These are phyloP conservation scores for Neogobius melanostomus DNA, from an alignment of 2,113 vertebrate species.

Conservation along the genomic window DNA sequence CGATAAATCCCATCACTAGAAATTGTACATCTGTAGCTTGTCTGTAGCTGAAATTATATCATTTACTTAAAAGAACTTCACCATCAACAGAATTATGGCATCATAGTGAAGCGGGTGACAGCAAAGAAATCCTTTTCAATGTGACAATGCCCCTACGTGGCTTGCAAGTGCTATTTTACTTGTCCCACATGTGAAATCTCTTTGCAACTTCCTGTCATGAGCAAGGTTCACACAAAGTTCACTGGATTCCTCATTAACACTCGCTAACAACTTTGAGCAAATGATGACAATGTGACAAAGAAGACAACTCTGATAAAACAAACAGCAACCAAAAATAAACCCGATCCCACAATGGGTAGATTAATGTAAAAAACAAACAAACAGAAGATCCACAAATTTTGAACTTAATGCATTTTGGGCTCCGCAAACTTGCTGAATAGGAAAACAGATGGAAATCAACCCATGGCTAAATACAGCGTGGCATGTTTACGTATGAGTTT, in stretches of 20 bases:
- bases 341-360: background rate
- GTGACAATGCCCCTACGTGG: too few relatives aligned
- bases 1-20: too few relatives aligned
- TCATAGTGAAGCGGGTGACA: background rate
- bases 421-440: too few relatives aligned
- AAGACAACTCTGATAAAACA: too few relatives aligned
- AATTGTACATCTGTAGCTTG: too few relatives aligned
- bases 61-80: background rate
- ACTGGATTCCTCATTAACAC: background rate
- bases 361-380: background rate
- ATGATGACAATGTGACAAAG: too few relatives aligned
- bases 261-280: background rate
- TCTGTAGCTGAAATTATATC: too few relatives aligned
- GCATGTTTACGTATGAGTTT: too few relatives aligned
- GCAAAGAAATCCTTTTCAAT: background rate
- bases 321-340: background rate
- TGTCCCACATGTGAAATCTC: background rate
- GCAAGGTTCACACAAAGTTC: background rate
- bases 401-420: too few relatives aligned
- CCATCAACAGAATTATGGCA: background rate
- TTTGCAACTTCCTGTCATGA: background rate
- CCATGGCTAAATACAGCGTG: too few relatives aligned
- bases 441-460: too few relatives aligned
- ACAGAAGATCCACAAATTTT: background rate
- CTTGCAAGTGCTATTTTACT: background rate